Percentiles rank a stretch among this genome's conserved stretches.
Conservation (phyloP, 2,113 vertebrate genomes). For the Urocitellus parryii region DNA sequence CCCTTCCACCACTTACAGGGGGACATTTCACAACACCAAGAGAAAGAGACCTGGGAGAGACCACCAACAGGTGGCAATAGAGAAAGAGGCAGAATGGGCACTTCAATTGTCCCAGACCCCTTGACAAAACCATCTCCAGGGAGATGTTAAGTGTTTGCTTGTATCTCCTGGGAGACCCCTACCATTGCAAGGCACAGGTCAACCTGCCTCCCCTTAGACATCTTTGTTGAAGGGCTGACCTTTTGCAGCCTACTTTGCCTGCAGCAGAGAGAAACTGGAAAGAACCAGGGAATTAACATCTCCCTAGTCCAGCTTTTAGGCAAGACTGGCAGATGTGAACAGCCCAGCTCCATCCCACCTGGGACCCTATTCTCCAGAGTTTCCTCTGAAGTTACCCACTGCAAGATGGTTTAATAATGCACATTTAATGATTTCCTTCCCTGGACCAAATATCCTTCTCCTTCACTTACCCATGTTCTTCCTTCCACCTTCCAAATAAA, state of each 20-base stretch:
- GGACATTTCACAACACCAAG: background rate
- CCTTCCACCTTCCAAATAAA: background rate
- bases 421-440: background rate
- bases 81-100: background rate
- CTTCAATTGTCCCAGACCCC: too few species aligned
- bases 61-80: too few species aligned
- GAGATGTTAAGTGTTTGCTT: too few species aligned
- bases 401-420: accelerated
- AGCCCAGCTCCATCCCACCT: background rate
- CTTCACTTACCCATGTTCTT: background rate
- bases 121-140: background rate
- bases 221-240: background rate
- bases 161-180: background rate
- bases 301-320: background rate
- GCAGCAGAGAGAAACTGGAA: background rate
- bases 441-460: background rate
- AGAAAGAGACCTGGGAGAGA: background rate
- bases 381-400: background rate
- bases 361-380: background rate
- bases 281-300: background rate
- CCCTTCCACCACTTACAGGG: background rate
- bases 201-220: background rate
- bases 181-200: background rate
- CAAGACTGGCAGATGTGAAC: background rate
- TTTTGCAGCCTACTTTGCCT: background rate